Evolutionary conservation across 2,113 vertebrate species (phyloP), one percentile per base, ranked within the genome.

Genomic region (Shinisaurus crocodilurus): DNA sequence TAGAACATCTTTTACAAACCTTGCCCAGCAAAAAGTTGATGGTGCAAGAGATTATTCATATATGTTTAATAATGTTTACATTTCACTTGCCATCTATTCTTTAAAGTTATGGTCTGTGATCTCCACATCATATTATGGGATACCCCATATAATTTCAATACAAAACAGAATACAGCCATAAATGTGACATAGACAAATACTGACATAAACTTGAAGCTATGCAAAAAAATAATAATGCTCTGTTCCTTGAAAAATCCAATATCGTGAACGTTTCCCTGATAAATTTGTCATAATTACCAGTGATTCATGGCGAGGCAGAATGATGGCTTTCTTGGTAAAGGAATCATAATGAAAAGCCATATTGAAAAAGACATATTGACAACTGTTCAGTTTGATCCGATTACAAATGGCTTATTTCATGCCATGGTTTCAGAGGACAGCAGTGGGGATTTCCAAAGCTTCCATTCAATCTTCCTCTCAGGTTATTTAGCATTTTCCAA

Each of bases 201-300:
- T 34, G 0, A 29, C 13, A 13, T 45, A 37, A 15, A 89, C 88
- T 5, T 86, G 86, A 72, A 89, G 6, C 10, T 70, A 63, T 72
- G 67, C 25, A 74, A 29, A 20, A 88, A 27, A 63, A 87, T 86
- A 81, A 23, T 89, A 67, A 77, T 57, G 6, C 5, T 54, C 25
- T 82, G 6, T 15, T 90, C 57, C 25, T 18, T 91, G 40, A 77
- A 87, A 85, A 91, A 86, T 87, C 4, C 79, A 90, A 27, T 83
- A 75, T 34, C 54, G 88, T 45, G 20, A 65, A 84, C 23, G 0
- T 32, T 92, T 92, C 5, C 63, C 75, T 60, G 34, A 32, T 82
- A 77, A 54, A 74, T 89, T 91, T 94, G 34, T 89, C 65, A 76
- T 76, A 94, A 86, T 86, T 91, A 82, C 57, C 27, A 85, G 6